Evolutionary conservation across 64 coral and sea anemone species (phyloP), one percentile per base, ranked within the genome.

Genomic region (Cladopsammia gracilis): DNA sequence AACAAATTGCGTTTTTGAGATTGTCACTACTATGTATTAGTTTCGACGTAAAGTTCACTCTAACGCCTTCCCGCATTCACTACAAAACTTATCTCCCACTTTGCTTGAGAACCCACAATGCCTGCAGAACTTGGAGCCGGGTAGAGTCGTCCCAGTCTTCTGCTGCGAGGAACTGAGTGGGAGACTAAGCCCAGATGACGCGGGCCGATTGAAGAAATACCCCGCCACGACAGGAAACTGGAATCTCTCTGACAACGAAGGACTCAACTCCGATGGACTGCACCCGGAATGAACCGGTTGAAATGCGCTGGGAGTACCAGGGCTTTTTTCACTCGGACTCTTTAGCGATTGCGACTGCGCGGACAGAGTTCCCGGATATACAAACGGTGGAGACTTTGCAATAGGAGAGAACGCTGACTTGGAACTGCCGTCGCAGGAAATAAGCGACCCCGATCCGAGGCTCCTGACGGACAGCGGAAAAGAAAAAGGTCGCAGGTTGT

Each of bases 321-420:
- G 64, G 22, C 79, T 70, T 66, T 73, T 92, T 3, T 83, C 71
- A 26, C 48, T 56, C 4, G 90, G 56, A 64, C 70, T 92, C 9
- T 70, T 60, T 8, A 85, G 16, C 25, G 64, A 65, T 47, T 59
- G 79, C 58, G 71, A 25, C 45, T 75, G 68, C 72, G 70, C 15
- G 18, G 50, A 2, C 22, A 88, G 15, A 76, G 72, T 9, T 88
- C 86, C 68, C 18, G 86, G 86, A 76, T 74, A 76, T 22, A 75
- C 44, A 25, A 11, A 88, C 18, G 86, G 25, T 43, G 77, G 77
- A 64, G 77, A 72, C 70, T 92, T 92, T 0, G 79, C 42, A 47
- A 92, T 92, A 14, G 90, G 78, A 16, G 90, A 92, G 71, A 92
- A 92, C 9, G 90, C 90, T 73, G 90, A 92, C 44, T 82, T 84